These are phyloP conservation scores for Acrobasis consociella DNA, from an alignment of 2,888 invertebrate genomes.

Conservation along the genomic window DNA sequence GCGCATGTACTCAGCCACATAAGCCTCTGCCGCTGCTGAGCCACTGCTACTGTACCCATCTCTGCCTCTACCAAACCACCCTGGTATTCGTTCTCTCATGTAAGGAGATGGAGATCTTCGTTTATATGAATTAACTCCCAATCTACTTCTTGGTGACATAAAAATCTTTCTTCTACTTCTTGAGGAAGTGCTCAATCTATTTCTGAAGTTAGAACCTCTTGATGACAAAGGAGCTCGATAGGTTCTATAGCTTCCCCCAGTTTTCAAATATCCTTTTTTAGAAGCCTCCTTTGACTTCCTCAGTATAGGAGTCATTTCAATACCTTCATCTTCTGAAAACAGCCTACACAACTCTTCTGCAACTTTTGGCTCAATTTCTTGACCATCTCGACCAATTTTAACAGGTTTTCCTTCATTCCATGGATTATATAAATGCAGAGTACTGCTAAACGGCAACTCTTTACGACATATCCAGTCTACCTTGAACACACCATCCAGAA, in stretches of 20 bases:
- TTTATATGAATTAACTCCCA: conserved; percentile 78
- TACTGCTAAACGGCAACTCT: conserved; percentile 95
- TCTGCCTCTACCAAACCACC: conserved; percentile 84
- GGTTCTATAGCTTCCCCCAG: conserved; percentile 75
- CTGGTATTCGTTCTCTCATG: conserved; percentile 82
- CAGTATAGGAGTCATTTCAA: conserved; percentile 94
- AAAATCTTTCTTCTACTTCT: conserved; percentile 85
- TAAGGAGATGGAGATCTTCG: conserved; percentile 84
- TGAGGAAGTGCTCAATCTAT: conserved; percentile 75
- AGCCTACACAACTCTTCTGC: conserved; percentile 96
- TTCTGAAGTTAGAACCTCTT: conserved; percentile 75
- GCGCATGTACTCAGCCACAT: conserved; percentile 94
- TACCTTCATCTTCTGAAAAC: conserved; percentile 95
- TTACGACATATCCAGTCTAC: conserved; percentile 98
- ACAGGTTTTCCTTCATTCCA: conserved; percentile 99
- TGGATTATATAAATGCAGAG: conserved; percentile 96
- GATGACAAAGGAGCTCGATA: conserved; percentile 73
- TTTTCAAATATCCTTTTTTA: conserved; percentile 83
- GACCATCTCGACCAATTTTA: conserved; percentile 99
- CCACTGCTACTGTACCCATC: conserved; percentile 67
- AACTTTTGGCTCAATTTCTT: conserved; percentile 98
- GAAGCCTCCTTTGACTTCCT: conserved; percentile 93
- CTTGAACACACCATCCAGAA: conserved; percentile 97
- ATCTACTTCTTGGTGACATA: conserved; percentile 84
- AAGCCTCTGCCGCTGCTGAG: conserved; percentile 89